phyloP scores from a whole-genome alignment of 1,140 invertebrate species.

The Phthorimaea operculella region DNA sequence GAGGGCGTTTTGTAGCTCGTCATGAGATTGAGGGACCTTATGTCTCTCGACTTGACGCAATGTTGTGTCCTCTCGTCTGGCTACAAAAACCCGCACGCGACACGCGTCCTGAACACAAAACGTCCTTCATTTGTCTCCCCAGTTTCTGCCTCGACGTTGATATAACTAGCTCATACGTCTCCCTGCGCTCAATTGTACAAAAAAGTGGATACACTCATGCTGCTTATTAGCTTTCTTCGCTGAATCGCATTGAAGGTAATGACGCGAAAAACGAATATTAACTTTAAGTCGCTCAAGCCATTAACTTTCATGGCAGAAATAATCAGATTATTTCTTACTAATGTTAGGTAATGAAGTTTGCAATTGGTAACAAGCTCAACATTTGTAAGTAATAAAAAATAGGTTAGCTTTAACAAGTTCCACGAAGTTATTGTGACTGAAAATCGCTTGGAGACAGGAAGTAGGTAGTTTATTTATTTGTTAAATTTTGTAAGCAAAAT shows the following conservation, averaged over 20 bases:
- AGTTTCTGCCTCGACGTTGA: background rate
- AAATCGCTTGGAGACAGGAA: too few relatives aligned
- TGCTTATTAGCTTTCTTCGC: background rate
- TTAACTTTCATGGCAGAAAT: conserved; percentile 3
- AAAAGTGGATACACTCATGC: background rate
- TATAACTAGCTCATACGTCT: background rate
- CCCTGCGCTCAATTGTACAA: background rate
- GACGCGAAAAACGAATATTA: background rate
- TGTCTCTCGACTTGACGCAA: too few relatives aligned
- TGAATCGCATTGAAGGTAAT: background rate
- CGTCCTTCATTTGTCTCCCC: background rate
- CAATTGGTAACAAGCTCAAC: too few relatives aligned
- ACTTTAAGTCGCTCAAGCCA: background rate
- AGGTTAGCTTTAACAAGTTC: too few relatives aligned
- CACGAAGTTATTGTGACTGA: too few relatives aligned
- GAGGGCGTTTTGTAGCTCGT: too few relatives aligned
- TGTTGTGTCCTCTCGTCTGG: too few relatives aligned
- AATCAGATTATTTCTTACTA: background rate
- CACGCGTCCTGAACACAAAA: background rate
- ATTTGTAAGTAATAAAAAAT: too few relatives aligned
- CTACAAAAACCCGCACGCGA: background rate
- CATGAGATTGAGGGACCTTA: too few relatives aligned
- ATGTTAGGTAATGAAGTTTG: too few relatives aligned
- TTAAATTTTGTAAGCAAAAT: too few relatives aligned
- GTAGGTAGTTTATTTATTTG: too few relatives aligned